Evolutionary conservation across 2,113 vertebrate species (phyloP).

Genomic region (Etia nguti): DNA sequence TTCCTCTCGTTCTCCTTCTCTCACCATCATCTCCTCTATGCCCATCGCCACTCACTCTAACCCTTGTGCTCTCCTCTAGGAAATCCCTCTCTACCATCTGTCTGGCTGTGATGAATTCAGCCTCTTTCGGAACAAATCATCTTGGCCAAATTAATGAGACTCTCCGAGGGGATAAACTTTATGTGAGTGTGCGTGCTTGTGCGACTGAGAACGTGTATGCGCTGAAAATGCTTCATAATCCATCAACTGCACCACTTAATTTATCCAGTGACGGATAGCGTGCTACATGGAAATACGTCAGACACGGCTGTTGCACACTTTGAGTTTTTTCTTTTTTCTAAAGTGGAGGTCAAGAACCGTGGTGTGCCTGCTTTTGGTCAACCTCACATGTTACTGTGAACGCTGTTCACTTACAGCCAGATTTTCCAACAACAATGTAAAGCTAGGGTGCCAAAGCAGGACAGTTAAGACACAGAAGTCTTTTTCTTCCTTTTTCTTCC

Average conservation of each 20-base stretch:
- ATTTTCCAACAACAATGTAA: background rate
- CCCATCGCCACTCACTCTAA: background rate
- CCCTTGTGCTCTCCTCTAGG: slow-evolving; percentile 27
- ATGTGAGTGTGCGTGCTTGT: background rate
- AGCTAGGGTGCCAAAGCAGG: too few species aligned
- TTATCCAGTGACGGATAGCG: slow-evolving; percentile 18
- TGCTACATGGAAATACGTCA: background rate
- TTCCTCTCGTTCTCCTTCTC: background rate
- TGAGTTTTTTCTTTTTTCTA: background rate
- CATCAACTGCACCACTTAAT: slow-evolving; percentile 15
- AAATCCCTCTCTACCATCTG: slow-evolving; percentile 65
- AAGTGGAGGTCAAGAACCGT: background rate
- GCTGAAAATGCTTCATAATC: slow-evolving; percentile 47
- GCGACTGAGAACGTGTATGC: background rate
- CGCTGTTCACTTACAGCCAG: background rate
- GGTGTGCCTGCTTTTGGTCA: background rate
- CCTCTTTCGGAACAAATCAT: slow-evolving; percentile 54
- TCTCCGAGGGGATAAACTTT: slow-evolving; percentile 45
- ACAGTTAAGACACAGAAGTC: background rate
- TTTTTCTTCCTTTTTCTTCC: too few species aligned
- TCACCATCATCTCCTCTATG: background rate
- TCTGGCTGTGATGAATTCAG: slow-evolving; percentile 46
- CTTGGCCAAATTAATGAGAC: slow-evolving; percentile 57
- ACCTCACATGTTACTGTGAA: background rate
- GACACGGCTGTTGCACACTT: background rate